These are phyloP conservation scores for Ispidina lecontei DNA, from an alignment of 2,797 vertebrate species.

Conservation along the genomic window DNA sequence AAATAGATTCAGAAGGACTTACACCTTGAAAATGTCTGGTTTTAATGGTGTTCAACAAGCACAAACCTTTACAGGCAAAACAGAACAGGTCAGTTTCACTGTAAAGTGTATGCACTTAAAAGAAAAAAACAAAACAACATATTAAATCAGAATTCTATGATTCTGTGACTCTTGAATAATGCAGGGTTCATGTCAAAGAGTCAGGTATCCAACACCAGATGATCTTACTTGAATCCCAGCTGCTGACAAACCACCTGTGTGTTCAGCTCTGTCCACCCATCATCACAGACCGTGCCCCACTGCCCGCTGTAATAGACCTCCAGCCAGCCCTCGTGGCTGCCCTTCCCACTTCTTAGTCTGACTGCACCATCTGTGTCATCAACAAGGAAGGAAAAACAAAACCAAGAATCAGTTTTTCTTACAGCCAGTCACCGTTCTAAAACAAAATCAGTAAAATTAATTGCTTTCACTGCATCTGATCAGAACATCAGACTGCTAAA, in stretches of 20 bases:
- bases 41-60: not conserved
- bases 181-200: not conserved
- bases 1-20: not conserved
- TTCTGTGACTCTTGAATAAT: not conserved
- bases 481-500: not conserved
- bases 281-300: slow-evolving; percentile 94
- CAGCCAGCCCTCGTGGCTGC: slow-evolving; percentile 86
- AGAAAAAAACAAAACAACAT: no score
- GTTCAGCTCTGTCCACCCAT: slow-evolving; percentile 91
- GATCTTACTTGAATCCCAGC: slow-evolving; percentile 92
- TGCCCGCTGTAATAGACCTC: slow-evolving; percentile 88
- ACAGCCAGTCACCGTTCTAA: not conserved
- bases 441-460: not conserved
- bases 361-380: slow-evolving; percentile 84
- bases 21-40: not conserved
- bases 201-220: not conserved
- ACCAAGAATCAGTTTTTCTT: not conserved
- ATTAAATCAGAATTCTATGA: not conserved
- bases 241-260: slow-evolving; percentile 90
- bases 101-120: not conserved
- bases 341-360: slow-evolving; percentile 84
- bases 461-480: not conserved
- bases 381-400: slow-evolving; percentile 20
- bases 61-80: not conserved
- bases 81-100: not conserved